phyloP scores from a whole-genome alignment of 2,888 invertebrate genomes.

The Atherix ibis region DNA sequence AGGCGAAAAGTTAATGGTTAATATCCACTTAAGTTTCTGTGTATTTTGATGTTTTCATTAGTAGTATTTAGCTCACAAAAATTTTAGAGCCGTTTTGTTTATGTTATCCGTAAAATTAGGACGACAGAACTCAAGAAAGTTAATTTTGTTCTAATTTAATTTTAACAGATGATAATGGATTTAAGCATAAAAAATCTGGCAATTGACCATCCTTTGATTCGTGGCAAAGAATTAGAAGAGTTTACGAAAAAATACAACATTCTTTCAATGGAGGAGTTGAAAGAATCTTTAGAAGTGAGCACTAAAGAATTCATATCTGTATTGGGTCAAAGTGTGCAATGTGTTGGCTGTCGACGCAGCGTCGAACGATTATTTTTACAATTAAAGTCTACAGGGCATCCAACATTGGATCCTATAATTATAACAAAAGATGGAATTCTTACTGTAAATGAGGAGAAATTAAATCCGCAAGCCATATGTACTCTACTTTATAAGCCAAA shows the following conservation, averaged over 20 bases:
- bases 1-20: constrained; percentile 32
- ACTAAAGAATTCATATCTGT: constrained; percentile 69
- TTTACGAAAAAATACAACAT: constrained; percentile 69
- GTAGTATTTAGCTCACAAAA: too few relatives aligned
- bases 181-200: constrained; percentile 71
- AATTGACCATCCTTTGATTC: constrained; percentile 64
- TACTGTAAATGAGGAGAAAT: constrained; percentile 63
- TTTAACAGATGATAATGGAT: constrained; percentile 82
- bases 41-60: constrained; percentile 4
- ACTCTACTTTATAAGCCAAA: constrained; percentile 77
- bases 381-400: constrained; percentile 67
- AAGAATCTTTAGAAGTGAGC: constrained; percentile 66
- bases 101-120: not conserved
- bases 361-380: constrained; percentile 81
- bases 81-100: constrained; percentile 1
- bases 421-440: constrained; percentile 60
- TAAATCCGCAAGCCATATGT: constrained; percentile 64
- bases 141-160: too few relatives aligned
- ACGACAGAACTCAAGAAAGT: too few relatives aligned
- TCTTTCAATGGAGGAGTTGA: constrained; percentile 60
- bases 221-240: constrained; percentile 70
- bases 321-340: constrained; percentile 80
- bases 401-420: constrained; percentile 74
- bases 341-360: constrained; percentile 85
- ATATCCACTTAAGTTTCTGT: constrained; percentile 9